Conservation (phyloP, 2,113 vertebrate species). For the Scalopus aquaticus region DNA sequence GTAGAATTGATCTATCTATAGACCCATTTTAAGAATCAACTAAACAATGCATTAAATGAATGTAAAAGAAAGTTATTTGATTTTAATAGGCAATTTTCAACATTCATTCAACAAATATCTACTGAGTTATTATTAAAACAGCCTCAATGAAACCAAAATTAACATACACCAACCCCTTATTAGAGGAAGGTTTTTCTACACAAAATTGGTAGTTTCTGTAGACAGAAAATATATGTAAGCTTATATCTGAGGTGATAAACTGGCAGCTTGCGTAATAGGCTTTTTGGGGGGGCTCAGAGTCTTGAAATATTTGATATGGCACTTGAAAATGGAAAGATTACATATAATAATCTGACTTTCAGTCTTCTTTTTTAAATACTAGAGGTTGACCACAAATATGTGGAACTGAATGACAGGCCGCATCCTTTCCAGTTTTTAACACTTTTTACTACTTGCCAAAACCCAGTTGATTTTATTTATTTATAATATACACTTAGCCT, state of each 20-base stretch:
- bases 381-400: not conserved
- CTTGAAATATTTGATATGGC: not conserved
- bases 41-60: not conserved
- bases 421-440: not conserved
- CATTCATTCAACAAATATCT: not conserved
- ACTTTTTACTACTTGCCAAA: not conserved
- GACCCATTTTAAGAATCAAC: not conserved
- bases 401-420: not conserved
- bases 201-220: not conserved
- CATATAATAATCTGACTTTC: not conserved
- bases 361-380: not conserved
- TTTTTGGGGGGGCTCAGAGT: not conserved
- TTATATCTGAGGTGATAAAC: not conserved
- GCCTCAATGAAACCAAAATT: not conserved
- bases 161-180: not conserved
- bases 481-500: not conserved
- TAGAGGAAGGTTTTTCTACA: not conserved
- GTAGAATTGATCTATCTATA: not conserved
- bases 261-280: not conserved
- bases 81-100: not conserved
- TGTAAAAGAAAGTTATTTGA: not conserved
- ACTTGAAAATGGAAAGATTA: not conserved
- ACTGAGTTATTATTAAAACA: no score
- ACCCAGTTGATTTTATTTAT: fast-evolving
- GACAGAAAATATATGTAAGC: not conserved